Base-by-base conservation (phyloP, 2,888 invertebrate genomes). In the Drosophila kuntzei region DNA sequence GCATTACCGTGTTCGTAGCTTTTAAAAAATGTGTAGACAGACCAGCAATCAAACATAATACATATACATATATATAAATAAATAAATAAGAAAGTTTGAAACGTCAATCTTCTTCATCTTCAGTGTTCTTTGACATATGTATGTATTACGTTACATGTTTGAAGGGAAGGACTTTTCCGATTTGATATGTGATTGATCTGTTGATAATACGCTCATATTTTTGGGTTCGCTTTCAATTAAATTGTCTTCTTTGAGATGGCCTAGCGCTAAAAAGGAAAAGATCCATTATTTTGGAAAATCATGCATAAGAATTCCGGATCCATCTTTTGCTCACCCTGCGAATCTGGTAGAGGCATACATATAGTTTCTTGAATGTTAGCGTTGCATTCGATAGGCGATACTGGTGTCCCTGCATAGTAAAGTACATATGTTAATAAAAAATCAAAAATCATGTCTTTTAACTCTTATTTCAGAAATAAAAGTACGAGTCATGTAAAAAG, bases 291-390 rank as follows among this genome's bases (percentile, higher is more conserved):
- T 44, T 44, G 18, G 11, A n/a, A 22, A 32, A 16, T 34, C 8
- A 25, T 44, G 20, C 11, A 25, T 36, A 36, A 7, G 14, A 22
- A 22, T 12, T 18, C 7, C 12, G 0, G 2, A 16, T 51, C 11
- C 9, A 9, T 4, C 12, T n/a, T 3, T 29, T 44, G 12, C 32
- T 76, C 67, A 86, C 89, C 82, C 41, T 50, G 67, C 27, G 53
- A 51, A 32, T 76, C 65, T 37, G 71, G 51, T 36, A 69, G 63
- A n/a, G 79, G 57, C 8, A 78, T 62, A 43, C n/a, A 32, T 43
- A 46, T 55, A 51, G 3, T 55, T 22, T 55, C 47, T 4, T 37
- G 25, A 22, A 8, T 11, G 4, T 34, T 41, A 7, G 3, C 22
- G 1, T 37, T 27, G 27, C 34, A n/a, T 47, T 58, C 79, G 53